Base-by-base conservation (phyloP, 2,888 invertebrate species). In the Machimus atricapillus region DNA sequence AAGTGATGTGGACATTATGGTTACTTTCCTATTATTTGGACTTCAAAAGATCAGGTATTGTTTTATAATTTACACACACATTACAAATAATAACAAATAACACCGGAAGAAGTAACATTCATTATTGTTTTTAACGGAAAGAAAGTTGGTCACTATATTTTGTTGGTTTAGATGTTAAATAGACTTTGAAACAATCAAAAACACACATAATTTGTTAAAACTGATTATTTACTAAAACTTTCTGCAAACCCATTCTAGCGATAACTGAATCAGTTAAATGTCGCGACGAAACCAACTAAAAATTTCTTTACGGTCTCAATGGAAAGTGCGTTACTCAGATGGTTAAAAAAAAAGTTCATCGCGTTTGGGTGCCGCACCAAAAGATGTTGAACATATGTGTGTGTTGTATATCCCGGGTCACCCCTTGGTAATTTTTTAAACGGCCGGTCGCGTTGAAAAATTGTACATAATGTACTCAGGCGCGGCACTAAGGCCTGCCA, bases 381-480 rank as follows among this genome's bases (percentile, higher is more conserved):
- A 76, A 76, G 34, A 40, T 76, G 76, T 40, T 76, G n/a, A 76
- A 76, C 76, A 76, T 40, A 27, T 76, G 76, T 76, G 40, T 76
- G 37, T 5, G 76, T 40, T 76, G 76, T 1, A n/a, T 40, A 40
- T 76, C 9, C 1, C 76, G 76, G 74, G 76, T 34, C 37, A 76
- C 76, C 37, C 40, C 40, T 76, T 40, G 34, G 76, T 37, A 76
- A 76, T 76, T 76, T 76, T 66, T 66, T 66, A 66, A 66, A 66
- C 19, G 66, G 66, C 66, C 66, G 27, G 27, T 66, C 66, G 23
- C 27, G 27, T 66, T 66, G 19, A 23, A 66, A 76, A 19, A 27
- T 76, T 76, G 76, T 37, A 40, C 2, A 40, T 34, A 76, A 76
- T 40, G 76, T 76, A 76, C 5, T 0, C n/a, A 76, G 76, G 66